Evolutionary conservation across 2,113 vertebrate species (phyloP).

Genomic region (Nothobranchius kuhntae): DNA sequence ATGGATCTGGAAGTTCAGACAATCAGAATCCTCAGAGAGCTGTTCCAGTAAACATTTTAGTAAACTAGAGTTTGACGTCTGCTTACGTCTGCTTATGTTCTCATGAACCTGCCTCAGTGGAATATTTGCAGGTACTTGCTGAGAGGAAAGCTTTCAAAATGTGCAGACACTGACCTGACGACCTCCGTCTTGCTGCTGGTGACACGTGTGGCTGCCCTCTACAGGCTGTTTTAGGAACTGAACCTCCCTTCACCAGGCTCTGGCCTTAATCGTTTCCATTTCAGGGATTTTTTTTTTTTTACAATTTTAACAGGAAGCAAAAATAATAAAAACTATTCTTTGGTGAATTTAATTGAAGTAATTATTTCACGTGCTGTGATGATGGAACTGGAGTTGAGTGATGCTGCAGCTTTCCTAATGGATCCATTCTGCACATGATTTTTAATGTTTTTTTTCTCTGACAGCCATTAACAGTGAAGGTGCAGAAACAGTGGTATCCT

Average conservation of each 20-base stretch:
- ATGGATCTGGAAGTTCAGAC: too few species aligned
- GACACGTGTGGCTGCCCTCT: slow-evolving; percentile 44
- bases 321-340: not conserved
- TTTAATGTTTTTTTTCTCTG: slow-evolving; percentile 6
- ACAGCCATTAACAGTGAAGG: slow-evolving; percentile 29
- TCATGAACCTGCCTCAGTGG: too few species aligned
- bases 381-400: not conserved
- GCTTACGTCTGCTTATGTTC: too few species aligned
- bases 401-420: slow-evolving; percentile 11
- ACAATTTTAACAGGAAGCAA: not conserved
- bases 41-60: too few species aligned
- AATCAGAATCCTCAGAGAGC: too few species aligned
- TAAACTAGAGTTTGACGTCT: too few species aligned
- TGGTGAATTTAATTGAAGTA: not conserved
- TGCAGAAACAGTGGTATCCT: slow-evolving; percentile 3
- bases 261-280: not conserved
- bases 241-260: not conserved
- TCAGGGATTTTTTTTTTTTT: not conserved
- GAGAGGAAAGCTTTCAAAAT: not conserved
- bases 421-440: slow-evolving; percentile 23
- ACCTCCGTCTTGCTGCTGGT: slow-evolving; percentile 23
- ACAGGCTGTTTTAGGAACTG: slow-evolving; percentile 45
- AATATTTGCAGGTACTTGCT: too few species aligned
- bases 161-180: slow-evolving; percentile 1
- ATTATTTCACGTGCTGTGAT: not conserved